Base-by-base conservation (phyloP, 2,888 invertebrate species). In the Dolichopus griseipennis region DNA sequence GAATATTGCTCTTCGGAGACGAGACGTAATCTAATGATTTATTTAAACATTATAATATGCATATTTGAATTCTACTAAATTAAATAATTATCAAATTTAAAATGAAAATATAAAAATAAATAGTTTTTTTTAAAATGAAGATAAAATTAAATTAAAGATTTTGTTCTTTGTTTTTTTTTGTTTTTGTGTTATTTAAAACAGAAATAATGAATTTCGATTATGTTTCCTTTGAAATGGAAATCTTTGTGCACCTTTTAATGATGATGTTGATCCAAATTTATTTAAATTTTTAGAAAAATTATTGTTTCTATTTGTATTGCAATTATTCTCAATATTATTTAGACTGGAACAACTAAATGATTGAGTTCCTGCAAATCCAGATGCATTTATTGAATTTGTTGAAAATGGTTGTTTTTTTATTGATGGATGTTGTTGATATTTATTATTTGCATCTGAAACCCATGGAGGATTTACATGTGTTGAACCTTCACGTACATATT, bases 241-340 rank as follows among this genome's bases (percentile, higher is more conserved):
- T 61, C 65, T 20, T 61, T 20, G n/a, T 52, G 21, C 65, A 93
- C 94, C 93, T 89, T 93, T 85, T 63, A 63, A 27, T 37, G 33
- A 33, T 37, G 33, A 33, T n/a, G 64, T 20, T 34, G 64, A 37
- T 10, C 64, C 27, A 64, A 27, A 27, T 64, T 9, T 21, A 62
- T 22, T 21, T 15, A 20, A 10, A 61, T 43, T 68, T 52, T 64
- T 70, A 84, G 83, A 37, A 83, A 9, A 15, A n/a, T 70, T 68
- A 65, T 21, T 72, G 15, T 52, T 18, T 18, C 15, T 52, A n/a
- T 18, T 18, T 5, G n/a, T n/a, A 61, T 21, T n/a, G 65, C 33
- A 37, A 61, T 43, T 68, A 61, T 64, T 70, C 84, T 83, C 43
- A 83, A 21, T 62, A 20, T 71, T 69, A 65, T 21, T 72, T 68